These are phyloP conservation scores for Melanotaenia maccullochi DNA, from an alignment of 2,797 vertebrate species.

Conservation along the genomic window DNA sequence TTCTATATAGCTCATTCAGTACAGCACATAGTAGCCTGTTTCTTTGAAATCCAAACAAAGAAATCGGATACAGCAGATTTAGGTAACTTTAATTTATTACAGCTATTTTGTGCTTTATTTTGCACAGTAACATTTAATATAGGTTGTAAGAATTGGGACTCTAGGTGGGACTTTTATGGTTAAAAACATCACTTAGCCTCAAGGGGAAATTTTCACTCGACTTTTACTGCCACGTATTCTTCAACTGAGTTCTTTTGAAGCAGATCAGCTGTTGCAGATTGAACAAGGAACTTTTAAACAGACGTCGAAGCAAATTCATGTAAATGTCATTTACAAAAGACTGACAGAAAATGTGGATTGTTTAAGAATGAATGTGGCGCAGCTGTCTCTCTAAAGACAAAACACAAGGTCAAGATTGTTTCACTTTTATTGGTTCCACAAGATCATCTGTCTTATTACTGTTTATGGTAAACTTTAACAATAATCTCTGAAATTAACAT, in stretches of 20 bases:
- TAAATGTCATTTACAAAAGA: constrained; percentile 30
- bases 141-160: constrained; percentile 34
- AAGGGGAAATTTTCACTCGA: constrained; percentile 54
- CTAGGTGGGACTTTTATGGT: constrained; percentile 40
- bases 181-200: constrained; percentile 46
- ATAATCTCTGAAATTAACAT: not conserved
- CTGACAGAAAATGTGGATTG: constrained; percentile 41
- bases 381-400: constrained; percentile 35
- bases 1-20: constrained; percentile 24
- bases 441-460: constrained; percentile 17
- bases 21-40: constrained; percentile 23
- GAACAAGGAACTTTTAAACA: constrained; percentile 59
- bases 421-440: constrained; percentile 25
- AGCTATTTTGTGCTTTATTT: constrained; percentile 51
- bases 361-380: constrained; percentile 31
- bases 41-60: constrained; percentile 44
- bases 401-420: constrained; percentile 33
- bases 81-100: constrained; percentile 54
- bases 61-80: constrained; percentile 49
- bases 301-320: constrained; percentile 48
- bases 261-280: constrained; percentile 34
- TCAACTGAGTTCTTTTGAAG: constrained; percentile 51
- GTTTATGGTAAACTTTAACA: constrained; percentile 3
- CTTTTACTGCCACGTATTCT: constrained; percentile 54
- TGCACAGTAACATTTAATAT: constrained; percentile 53